Percentiles rank a stretch among this genome's conserved stretches.
These are phyloP conservation scores for Synanceia verrucosa DNA, from an alignment of 2,797 vertebrate species.

Conservation along the genomic window DNA sequence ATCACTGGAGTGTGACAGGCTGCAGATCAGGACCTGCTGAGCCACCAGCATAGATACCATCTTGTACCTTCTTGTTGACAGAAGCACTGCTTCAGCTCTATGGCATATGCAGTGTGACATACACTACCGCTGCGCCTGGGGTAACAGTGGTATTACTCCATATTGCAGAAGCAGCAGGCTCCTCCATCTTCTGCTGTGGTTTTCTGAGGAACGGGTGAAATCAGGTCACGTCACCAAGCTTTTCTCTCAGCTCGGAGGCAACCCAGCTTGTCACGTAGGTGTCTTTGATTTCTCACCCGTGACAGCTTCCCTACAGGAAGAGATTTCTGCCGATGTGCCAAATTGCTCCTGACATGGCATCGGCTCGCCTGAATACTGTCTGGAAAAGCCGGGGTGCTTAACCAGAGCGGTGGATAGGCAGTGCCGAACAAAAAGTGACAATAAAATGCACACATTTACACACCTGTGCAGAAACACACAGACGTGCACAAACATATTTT, in stretches of 20 bases:
- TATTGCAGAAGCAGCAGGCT: conserved; percentile 47
- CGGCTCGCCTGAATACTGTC: conserved; percentile 48
- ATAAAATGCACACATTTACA: conserved; percentile 15
- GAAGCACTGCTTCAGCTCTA: conserved; percentile 15
- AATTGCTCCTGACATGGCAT: conserved; percentile 68
- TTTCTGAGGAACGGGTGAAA: conserved; percentile 43
- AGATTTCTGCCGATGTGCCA: conserved; percentile 30
- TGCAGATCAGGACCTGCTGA: conserved; percentile 22
- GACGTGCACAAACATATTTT: not conserved
- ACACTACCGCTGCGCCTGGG: conserved; percentile 30
- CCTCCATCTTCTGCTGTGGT: conserved; percentile 18
- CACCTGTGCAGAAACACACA: conserved; percentile 6
- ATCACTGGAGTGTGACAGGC: conserved; percentile 3
- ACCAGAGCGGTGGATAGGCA: conserved; percentile 42
- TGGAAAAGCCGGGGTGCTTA: conserved; percentile 33
- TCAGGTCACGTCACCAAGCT: conserved; percentile 57
- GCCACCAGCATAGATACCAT: conserved; percentile 21
- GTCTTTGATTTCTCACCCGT: conserved; percentile 62
- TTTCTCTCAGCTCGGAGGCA: conserved; percentile 45
- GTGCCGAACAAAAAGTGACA: conserved; percentile 7
- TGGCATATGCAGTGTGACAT: conserved; percentile 52
- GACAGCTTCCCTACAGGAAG: conserved; percentile 59
- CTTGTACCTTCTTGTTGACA: conserved; percentile 28
- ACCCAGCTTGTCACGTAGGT: conserved; percentile 45
- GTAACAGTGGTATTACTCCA: conserved; percentile 34